Evolutionary conservation across 1,140 invertebrate species (phyloP).

Genomic region (Solen grandis): DNA sequence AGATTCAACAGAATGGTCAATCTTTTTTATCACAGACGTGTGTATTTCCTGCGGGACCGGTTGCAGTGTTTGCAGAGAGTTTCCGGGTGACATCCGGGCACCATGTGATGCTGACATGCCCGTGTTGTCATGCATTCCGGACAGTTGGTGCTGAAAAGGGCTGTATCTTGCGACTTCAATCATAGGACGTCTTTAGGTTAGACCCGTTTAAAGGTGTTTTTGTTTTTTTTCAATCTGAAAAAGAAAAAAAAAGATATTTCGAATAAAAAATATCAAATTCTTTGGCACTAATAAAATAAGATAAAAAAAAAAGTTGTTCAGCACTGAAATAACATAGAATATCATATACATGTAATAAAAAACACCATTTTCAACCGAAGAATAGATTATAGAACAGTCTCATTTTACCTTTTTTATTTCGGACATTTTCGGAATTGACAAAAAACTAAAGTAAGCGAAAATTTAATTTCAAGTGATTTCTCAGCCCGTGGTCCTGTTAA

Average conservation of each 20-base stretch:
- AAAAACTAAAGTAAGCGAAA: too few relatives aligned
- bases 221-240: background rate
- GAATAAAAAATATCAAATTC: too few relatives aligned
- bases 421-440: too few relatives aligned
- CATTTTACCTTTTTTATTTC: too few relatives aligned
- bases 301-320: background rate
- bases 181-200: slow-evolving; percentile 4
- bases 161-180: slow-evolving; percentile 49
- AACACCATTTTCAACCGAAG: too few relatives aligned
- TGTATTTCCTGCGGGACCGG: slow-evolving; percentile 36
- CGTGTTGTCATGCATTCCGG: slow-evolving; percentile 49
- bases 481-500: too few relatives aligned
- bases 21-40: slow-evolving; percentile 53
- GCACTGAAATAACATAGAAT: background rate
- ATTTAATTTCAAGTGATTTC: too few relatives aligned
- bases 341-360: background rate
- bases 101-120: slow-evolving; percentile 41
- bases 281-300: background rate
- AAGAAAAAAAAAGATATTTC: background rate
- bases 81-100: slow-evolving; percentile 41
- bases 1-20: slow-evolving; percentile 48
- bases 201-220: background rate
- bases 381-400: too few relatives aligned
- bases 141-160: slow-evolving; percentile 15
- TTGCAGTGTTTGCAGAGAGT: slow-evolving; percentile 12